Percentiles rank a stretch among this genome's conserved stretches.
Conservation (phyloP, 2,888 invertebrate genomes). For the Nephrotoma flavescens region DNA sequence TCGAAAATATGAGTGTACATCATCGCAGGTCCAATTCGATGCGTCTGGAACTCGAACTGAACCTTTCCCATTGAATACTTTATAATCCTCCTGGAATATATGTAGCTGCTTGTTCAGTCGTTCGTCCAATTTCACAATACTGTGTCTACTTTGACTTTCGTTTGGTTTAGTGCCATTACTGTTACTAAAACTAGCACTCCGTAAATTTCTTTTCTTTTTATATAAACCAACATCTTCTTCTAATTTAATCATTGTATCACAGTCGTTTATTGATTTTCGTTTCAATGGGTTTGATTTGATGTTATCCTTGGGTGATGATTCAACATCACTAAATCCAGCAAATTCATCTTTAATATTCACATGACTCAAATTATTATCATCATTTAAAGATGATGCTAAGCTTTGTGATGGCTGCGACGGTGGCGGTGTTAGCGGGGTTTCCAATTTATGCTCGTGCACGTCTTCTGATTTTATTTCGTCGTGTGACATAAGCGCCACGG, state of each 20-base stretch:
- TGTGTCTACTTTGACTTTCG: not conserved
- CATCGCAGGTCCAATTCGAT: constrained; percentile 64
- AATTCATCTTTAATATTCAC: constrained; percentile 2
- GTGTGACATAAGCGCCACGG: not conserved
- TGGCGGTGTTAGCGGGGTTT: constrained; percentile 10
- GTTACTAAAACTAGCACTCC: not conserved
- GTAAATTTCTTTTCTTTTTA: not conserved
- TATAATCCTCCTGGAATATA: not conserved
- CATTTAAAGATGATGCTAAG: not conserved
- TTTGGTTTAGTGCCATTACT: not conserved
- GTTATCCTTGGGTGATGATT: not conserved
- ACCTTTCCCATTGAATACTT: not conserved
- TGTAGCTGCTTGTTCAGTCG: not conserved
- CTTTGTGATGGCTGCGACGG: constrained; percentile 2
- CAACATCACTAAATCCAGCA: constrained; percentile 5
- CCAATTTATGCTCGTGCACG: not conserved
- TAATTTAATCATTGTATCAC: not conserved
- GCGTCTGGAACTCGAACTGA: constrained; percentile 51
- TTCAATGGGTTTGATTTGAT: not conserved
- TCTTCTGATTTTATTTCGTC: not conserved
- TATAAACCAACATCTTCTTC: not conserved
- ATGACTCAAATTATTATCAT: not conserved
- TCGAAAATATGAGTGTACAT: constrained; percentile 67
- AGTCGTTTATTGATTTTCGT: not conserved
- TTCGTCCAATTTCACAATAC: not conserved